Evolutionary conservation across 2,888 invertebrate genomes (phyloP), one percentile per base, ranked within the genome.

Genomic region (Acrobasis consociella): DNA sequence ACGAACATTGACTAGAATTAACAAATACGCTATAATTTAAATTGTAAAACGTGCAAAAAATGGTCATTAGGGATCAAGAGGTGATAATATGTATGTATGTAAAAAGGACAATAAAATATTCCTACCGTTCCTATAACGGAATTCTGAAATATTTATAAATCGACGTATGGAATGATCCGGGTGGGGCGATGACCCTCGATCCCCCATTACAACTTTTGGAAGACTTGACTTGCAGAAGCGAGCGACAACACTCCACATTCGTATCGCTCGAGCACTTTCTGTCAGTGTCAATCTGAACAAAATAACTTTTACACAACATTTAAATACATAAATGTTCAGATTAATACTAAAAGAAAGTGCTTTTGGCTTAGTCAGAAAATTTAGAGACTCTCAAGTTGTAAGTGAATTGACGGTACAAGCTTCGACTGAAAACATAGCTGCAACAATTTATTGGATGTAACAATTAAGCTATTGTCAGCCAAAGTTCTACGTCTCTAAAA

Each of bases 261-360:
- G 68, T 60, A 69, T 68, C 56, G 60, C 63, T 62, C 65, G 69
- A 71, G 60, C 69, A 67, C 68, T 63, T 72, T 71, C 70, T 71
- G 76, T 79, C 82, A 84, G 81, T 80, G 80, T 81, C 77, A 78
- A 75, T 75, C 73, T 72, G 70, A 75, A 74, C 67, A 70, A 67
- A 62, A 53, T 59, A 46, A 60, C n/a, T 11, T 42, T 39, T 56
- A 42, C 22, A 17, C 17, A 17, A n/a, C 13, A 49, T 15, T 49
- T 31, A 65, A 11, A 55, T 62, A 63, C 46, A 58, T 5, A 62
- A 11, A 46, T 49, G 62, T 68, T 71, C 64, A 70, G 65, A 69
- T 65, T 58, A 63, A 31, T 64, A 72, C 71, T 69, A 69, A 73
- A 64, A 71, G 71, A 73, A 67, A 61, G 63, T 52, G 53, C 7